Conservation (phyloP, 2,113 vertebrate genomes). For the Maccullochella peelii region DNA sequence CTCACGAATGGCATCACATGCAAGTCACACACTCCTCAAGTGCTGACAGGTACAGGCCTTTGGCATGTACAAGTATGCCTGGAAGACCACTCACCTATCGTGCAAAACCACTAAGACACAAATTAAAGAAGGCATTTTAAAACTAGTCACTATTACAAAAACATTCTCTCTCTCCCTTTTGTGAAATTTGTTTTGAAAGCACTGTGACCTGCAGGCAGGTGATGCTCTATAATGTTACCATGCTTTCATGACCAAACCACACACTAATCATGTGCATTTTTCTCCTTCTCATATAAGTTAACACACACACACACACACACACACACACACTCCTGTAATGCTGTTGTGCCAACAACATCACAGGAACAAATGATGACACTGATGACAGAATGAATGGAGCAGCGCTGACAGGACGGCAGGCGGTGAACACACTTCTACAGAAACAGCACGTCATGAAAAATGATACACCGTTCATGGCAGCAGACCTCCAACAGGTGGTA, state of each 20-base stretch:
- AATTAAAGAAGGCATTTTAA: conserved; percentile 53
- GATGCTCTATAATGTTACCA: neutral
- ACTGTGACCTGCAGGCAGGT: neutral
- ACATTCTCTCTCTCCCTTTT: neutral
- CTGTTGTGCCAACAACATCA: conserved; percentile 37
- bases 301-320: conserved; percentile 1
- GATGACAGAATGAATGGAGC: conserved; percentile 49
- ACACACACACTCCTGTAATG: neutral
- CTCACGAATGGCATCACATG: conserved; percentile 50
- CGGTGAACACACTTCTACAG: conserved; percentile 12
- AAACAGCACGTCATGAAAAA: conserved; percentile 27
- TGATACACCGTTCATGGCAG: conserved; percentile 22
- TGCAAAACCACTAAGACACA: conserved; percentile 36
- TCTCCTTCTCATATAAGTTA: neutral
- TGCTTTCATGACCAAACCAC: conserved; percentile 8
- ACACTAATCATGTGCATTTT: conserved; percentile 8
- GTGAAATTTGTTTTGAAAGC: neutral
- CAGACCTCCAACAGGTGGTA: conserved; percentile 24
- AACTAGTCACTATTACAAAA: conserved; percentile 12
- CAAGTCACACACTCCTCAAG: conserved; percentile 36
- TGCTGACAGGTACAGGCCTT: conserved; percentile 52
- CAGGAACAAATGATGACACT: conserved; percentile 47
- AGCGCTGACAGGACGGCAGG: conserved; percentile 41
- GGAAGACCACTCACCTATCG: conserved; percentile 1
- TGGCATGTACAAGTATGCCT: conserved; percentile 18